Percentiles rank a stretch among this genome's conserved stretches.
Evolutionary conservation across 2,797 vertebrate species (phyloP).

Genomic region (Silurus aristotelis): DNA sequence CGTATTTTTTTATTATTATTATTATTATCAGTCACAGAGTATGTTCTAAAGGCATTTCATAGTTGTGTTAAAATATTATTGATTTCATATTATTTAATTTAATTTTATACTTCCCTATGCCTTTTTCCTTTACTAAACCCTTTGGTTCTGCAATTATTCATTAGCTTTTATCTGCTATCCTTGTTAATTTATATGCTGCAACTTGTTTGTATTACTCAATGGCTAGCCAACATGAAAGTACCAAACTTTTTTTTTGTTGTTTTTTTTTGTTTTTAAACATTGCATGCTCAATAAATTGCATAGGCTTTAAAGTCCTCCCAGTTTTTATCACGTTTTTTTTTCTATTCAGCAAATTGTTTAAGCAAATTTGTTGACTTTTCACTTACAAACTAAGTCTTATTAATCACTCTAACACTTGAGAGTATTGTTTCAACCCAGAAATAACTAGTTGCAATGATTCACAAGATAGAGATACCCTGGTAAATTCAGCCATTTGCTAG

Average conservation of each 20-base stretch:
- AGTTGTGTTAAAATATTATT: not conserved
- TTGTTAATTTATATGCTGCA: not conserved
- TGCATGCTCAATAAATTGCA: not conserved
- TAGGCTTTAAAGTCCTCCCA: not conserved
- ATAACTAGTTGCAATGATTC: not conserved
- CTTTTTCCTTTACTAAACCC: not conserved
- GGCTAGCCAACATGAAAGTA: not conserved
- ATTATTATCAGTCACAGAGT: not conserved
- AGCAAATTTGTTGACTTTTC: too few relatives aligned
- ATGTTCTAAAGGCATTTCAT: not conserved
- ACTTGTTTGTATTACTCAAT: not conserved
- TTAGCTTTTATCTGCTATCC: not conserved
- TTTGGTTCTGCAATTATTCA: not conserved
- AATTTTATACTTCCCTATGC: not conserved
- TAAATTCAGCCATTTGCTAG: not conserved
- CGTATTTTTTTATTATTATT: not conserved
- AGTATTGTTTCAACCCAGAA: not conserved
- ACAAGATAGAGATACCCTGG: not conserved
- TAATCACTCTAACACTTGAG: not conserved
- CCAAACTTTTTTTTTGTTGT: not conserved
- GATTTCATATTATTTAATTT: not conserved
- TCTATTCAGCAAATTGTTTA: not conserved
- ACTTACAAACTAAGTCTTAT: not conserved
- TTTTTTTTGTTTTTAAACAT: not conserved
- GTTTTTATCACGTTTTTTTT: not conserved